Evolutionary conservation across 2,888 invertebrate species (phyloP).

Genomic region (Oxyteleia sp.): DNA sequence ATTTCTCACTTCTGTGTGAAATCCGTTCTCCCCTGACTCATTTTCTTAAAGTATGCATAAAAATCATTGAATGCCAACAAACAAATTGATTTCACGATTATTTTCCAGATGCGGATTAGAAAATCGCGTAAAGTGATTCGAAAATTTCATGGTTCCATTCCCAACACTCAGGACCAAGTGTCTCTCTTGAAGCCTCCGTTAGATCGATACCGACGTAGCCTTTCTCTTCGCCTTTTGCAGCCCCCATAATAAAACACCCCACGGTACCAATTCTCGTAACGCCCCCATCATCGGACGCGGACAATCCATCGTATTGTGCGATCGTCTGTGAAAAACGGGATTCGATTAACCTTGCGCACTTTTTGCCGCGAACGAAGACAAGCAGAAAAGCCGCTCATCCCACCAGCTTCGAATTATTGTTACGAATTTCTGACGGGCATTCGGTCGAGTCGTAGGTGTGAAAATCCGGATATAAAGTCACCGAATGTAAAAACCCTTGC

Average conservation of each 20-base stretch:
- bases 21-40: too few species aligned
- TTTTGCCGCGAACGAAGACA: constrained; percentile 75
- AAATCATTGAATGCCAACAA: not conserved
- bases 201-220: constrained; percentile 37
- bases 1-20: too few species aligned
- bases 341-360: constrained; percentile 86
- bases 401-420: constrained; percentile 73
- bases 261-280: constrained; percentile 72
- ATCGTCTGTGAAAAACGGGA: constrained; percentile 81
- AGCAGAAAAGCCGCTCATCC: constrained; percentile 75
- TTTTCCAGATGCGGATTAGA: constrained; percentile 22
- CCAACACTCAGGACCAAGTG: constrained; percentile 32
- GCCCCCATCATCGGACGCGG: constrained; percentile 73
- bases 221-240: constrained; percentile 74
- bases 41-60: not conserved
- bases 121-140: constrained; percentile 19
- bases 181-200: constrained; percentile 53
- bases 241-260: constrained; percentile 87
- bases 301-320: constrained; percentile 84
- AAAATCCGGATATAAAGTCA: constrained; percentile 61
- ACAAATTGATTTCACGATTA: constrained; percentile 61
- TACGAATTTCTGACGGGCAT: constrained; percentile 66
- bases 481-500: constrained; percentile 33
- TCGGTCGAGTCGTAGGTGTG: constrained; percentile 75
- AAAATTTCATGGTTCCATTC: constrained; percentile 39